Evolutionary conservation across 2,797 vertebrate species (phyloP), one percentile per base, ranked within the genome.

Genomic region (Spheniscus humboldti): DNA sequence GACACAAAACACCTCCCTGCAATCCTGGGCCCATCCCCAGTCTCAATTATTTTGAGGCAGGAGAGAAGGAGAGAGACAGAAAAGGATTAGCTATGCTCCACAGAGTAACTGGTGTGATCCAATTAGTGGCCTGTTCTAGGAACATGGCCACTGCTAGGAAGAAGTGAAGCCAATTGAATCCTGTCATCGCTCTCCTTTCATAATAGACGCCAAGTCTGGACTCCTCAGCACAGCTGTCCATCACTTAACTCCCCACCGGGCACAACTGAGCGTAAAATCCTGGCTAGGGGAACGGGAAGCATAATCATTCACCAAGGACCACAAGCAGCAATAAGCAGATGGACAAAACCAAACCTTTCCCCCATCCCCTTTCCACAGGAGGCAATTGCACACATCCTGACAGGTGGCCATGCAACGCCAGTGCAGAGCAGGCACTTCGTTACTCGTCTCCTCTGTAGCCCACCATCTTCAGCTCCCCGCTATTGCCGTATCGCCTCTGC

Each of bases 211-310:
- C 88, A 91, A 57, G 68, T 5, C 79, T 80, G 72, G 84, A 23
- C 90, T 91, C 60, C 93, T 74, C 95, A 88, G 94, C 92, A 89
- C 88, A 94, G 88, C 96, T 95, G 92, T 52, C 95, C 89, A 57
- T 67, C 94, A 59, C 84, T 95, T 74, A 77, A 57, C 89, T 91
- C 66, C 94, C 91, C 85, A 87, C 31, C 5, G 3, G 89, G 87
- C 91, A 96, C 91, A 94, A 3, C 87, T 31, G 5, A 78, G 93
- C 27, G 0, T 62, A 67, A 86, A 92, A 94, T 88, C 76, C 88
- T 93, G 88, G 79, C 92, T 3, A 11, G 45, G 22, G 2, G 22
- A 72, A 60, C 0, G 2, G 57, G 53, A 48, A 76, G 66, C 77
- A 30, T 82, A 13, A 5, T 25, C 59, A 4, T 31, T 74, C 76